Base-by-base conservation (phyloP, 2,797 vertebrate genomes). In the Microctenopoma stevenorrisi region DNA sequence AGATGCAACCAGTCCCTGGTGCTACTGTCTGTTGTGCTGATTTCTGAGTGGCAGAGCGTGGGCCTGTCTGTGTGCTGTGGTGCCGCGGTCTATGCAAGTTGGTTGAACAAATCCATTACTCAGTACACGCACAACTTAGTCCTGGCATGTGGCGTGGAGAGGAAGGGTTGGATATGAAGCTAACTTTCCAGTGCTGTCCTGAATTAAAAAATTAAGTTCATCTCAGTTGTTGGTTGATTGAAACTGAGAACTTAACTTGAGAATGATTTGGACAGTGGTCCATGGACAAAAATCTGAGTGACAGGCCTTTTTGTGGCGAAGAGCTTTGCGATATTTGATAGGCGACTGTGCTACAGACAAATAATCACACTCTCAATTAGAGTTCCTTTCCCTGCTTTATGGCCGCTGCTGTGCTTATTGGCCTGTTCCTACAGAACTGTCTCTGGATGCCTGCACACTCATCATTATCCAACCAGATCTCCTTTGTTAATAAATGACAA, bases 351-450 rank as follows among this genome's bases (percentile, higher is more conserved):
- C 65, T 50, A 50, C 65, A 77, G 81, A 78, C 83, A 90, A 89
- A 90, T 85, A 90, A 85, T 90, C 79, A 86, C 73, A 65, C 78
- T 80, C 86, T 82, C 87, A 90, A 85, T 91, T 89, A 86, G 78
- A 86, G 71, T 58, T 56, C 48, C 68, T 79, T 79, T 83, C 56
- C 77, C 35, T 75, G 30, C 78, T 80, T 78, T 78, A 48, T 76
- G 76, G 56, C 68, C 64, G 76, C 66, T 67, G 70, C 56, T 43
- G 56, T 50, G 62, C 76, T 66, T 85, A 81, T 88, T 83, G 74
- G 64, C 68, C 68, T 63, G 56, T 81, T 76, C 66, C 46, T 53
- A 72, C 57, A 71, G 54, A 86, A 70, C 64, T 71, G 58, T 81
- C 79, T 84, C 68, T 71, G 69, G 72, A 84, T 86, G 72, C 68